A percentile compares a stretch with the other conserved stretches of the same genome.
Evolutionary conservation across 2,888 invertebrate species (phyloP).

Genomic region (Andrena bicolor): DNA sequence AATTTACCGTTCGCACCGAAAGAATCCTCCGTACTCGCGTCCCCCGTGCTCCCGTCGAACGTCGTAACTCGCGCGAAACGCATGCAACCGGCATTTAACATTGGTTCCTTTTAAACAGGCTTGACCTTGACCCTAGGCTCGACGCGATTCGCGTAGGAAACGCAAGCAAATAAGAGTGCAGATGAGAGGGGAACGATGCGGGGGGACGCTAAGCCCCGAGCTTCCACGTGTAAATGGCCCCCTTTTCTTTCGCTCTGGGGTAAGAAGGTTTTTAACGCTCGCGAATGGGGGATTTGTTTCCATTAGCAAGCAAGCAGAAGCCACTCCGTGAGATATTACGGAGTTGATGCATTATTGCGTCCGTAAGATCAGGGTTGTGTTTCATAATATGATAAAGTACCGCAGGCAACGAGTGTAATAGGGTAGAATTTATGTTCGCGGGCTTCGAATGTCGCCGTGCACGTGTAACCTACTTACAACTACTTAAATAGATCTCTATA

Average conservation of each 20-base stretch:
- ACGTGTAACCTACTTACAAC: conserved; percentile 44
- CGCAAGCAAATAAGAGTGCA: conserved; percentile 16
- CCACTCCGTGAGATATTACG: conserved; percentile 16
- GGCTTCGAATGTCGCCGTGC: conserved; percentile 15
- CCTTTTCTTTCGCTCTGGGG: neutral
- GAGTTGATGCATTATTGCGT: conserved; percentile 30
- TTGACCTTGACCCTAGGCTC: conserved; percentile 74
- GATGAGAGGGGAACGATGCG: conserved; percentile 30
- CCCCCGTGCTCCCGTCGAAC: conserved; percentile 37
- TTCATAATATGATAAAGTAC: conserved; percentile 43
- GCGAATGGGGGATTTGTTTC: neutral
- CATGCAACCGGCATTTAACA: conserved; percentile 50
- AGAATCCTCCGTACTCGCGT: conserved; percentile 34
- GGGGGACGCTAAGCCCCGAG: conserved; percentile 21
- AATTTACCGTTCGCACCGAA: conserved; percentile 80
- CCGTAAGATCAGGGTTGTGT: conserved; percentile 49
- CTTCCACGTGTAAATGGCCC: conserved; percentile 33
- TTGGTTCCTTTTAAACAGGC: conserved; percentile 63
- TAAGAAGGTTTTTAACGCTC: conserved; percentile 17
- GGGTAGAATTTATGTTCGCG: conserved; percentile 43
- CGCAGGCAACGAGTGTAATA: conserved; percentile 33
- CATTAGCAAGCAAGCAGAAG: conserved; percentile 7
- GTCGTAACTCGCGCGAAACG: conserved; percentile 37
- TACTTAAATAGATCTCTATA: too few species aligned
- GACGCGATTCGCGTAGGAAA: conserved; percentile 60